These are phyloP conservation scores for Leptothorax acervorum DNA, from an alignment of 2,888 invertebrate genomes.

Conservation along the genomic window DNA sequence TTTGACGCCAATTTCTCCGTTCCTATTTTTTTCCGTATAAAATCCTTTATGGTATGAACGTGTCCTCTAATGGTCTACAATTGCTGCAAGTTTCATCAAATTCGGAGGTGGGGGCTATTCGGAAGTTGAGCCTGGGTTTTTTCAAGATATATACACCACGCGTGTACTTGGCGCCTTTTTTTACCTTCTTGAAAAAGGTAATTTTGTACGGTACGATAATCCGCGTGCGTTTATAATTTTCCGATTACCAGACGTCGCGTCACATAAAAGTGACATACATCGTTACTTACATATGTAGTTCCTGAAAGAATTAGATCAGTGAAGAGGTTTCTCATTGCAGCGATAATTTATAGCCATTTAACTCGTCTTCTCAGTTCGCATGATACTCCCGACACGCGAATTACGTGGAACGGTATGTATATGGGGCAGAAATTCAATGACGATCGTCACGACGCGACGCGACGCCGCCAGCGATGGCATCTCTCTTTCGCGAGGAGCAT, in stretches of 20 bases:
- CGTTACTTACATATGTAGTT: slow-evolving; percentile 35
- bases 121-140: too few species aligned
- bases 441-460: slow-evolving; percentile 57
- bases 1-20: too few species aligned
- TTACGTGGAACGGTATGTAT: slow-evolving; percentile 67
- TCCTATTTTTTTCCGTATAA: too few species aligned
- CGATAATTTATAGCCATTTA: slow-evolving; percentile 73
- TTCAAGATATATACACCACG: too few species aligned
- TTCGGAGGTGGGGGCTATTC: too few species aligned
- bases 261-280: slow-evolving; percentile 43
- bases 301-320: slow-evolving; percentile 56
- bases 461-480: slow-evolving; percentile 60
- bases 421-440: slow-evolving; percentile 72
- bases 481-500: slow-evolving; percentile 32
- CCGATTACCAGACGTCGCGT: slow-evolving; percentile 30
- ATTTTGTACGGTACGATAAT: not conserved
- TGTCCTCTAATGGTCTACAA: too few species aligned
- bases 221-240: slow-evolving; percentile 27
- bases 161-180: too few species aligned
- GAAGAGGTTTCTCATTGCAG: slow-evolving; percentile 43
- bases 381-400: slow-evolving; percentile 70
- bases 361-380: slow-evolving; percentile 62
- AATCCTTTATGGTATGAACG: too few species aligned
- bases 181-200: too few species aligned
- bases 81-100: too few species aligned